Evolutionary conservation across 2,797 vertebrate species (phyloP), one percentile per base, ranked within the genome.

Genomic region (Dryobates pubescens): DNA sequence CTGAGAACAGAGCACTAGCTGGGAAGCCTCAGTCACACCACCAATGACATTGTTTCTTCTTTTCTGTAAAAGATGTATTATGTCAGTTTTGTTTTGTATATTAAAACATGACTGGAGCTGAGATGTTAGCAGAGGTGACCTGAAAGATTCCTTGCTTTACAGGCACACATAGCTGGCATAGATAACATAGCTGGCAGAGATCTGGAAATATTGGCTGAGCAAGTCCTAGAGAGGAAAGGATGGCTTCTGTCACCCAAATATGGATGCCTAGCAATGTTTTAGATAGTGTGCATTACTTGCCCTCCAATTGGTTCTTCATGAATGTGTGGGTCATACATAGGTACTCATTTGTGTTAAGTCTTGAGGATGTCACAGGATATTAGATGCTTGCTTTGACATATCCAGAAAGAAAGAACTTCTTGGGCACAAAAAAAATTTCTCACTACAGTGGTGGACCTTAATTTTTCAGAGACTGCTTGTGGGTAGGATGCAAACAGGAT

Each of bases 241-340:
- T 18, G 17, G 23, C 18, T 64, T 75, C 70, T 75, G 23, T 18
- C n/a, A 57, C 34, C 16, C 13, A 15, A 27, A 68, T 24, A 68
- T 27, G 62, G 26, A 62, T 34, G 7, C 5, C 6, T 7, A 10
- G 5, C 36, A 19, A 17, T 49, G 26, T 58, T 57, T 53, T 30
- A 51, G 22, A 36, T 13, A 10, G 7, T 1, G 0, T 30, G 4
- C 15, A 19, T 74, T 69, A 6, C 75, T 63, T 53, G 30, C 4
- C 13, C 5, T 63, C 51, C 74, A 22, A 7, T 4, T 29, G 11
- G 7, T 63, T 69, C 34, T 69, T 34, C 22, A 69, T 53, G 70
- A 76, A 71, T 7, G 0, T 23, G 29, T 19, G 6, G 15, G 38
- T 47, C 24, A 7, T 43, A 6, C 0, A 0, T 29, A 34, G 1